Evolutionary conservation across 2,888 invertebrate genomes (phyloP).

Genomic region (Thymelicus lineola): DNA sequence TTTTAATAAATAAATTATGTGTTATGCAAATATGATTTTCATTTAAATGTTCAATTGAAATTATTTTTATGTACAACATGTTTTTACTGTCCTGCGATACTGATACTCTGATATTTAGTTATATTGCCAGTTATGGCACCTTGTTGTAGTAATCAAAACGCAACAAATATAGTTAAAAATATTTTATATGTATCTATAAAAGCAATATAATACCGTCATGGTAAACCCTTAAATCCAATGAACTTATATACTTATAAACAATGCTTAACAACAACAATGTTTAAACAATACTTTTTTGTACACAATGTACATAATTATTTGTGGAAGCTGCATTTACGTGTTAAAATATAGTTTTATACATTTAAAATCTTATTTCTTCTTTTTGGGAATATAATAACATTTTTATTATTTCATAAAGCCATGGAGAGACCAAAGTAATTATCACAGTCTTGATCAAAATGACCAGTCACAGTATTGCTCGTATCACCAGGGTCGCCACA

Average conservation of each 20-base stretch:
- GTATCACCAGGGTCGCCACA: slow-evolving; percentile 78
- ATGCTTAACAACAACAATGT: slow-evolving; percentile 3
- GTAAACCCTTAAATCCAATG: slow-evolving; percentile 67
- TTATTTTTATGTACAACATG: too few species aligned
- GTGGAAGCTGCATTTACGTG: neutral
- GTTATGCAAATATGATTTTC: too few species aligned
- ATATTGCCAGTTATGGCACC: too few species aligned
- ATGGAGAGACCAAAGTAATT: neutral
- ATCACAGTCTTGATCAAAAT: slow-evolving; percentile 11
- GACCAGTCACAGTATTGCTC: slow-evolving; percentile 48
- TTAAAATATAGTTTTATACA: neutral
- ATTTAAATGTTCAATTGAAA: too few species aligned
- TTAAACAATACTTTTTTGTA: neutral
- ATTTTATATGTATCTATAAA: slow-evolving; percentile 35
- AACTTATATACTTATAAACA: slow-evolving; percentile 45
- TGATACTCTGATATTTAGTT: too few species aligned
- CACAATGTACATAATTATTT: neutral
- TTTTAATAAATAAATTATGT: too few species aligned
- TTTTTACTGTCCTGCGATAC: too few species aligned
- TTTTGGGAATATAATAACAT: neutral
- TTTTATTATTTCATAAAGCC: neutral
- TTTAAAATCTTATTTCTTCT: neutral
- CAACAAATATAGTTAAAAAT: slow-evolving; percentile 16
- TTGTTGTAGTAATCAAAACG: neutral
- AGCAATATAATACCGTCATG: slow-evolving; percentile 60